A percentile compares a stretch with the other conserved stretches of the same genome.
These are phyloP conservation scores for Phengaris alcon DNA, from an alignment of 2,888 invertebrate species.

Conservation along the genomic window DNA sequence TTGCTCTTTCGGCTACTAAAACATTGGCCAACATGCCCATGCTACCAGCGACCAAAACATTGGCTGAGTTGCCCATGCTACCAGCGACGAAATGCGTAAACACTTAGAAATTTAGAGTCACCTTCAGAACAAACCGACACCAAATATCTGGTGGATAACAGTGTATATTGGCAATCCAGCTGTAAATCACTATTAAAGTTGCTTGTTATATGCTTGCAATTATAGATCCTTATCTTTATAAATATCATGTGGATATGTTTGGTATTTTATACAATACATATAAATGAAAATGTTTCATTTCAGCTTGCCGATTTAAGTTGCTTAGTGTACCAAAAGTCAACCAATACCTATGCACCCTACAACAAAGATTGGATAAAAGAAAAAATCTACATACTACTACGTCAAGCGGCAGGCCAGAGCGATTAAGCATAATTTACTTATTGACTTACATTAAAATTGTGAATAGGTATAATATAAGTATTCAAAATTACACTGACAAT, in stretches of 20 bases:
- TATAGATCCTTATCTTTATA: neutral
- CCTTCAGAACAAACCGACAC: too few relatives aligned
- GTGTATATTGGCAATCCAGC: too few relatives aligned
- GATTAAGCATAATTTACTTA: slow-evolving; percentile 46
- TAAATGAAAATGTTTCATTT: slow-evolving; percentile 39
- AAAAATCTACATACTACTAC: slow-evolving; percentile 95
- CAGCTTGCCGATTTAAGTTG: slow-evolving; percentile 95
- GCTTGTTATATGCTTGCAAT: too few relatives aligned
- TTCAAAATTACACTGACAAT: neutral
- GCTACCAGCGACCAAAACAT: too few relatives aligned
- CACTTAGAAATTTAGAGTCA: too few relatives aligned
- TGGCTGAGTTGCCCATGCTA: too few relatives aligned
- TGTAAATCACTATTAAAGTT: too few relatives aligned
- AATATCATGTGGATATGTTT: neutral
- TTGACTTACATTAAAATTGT: neutral
- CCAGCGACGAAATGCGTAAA: too few relatives aligned
- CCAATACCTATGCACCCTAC: slow-evolving; percentile 97
- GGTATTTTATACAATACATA: neutral
- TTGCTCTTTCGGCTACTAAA: too few relatives aligned
- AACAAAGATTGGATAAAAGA: slow-evolving; percentile 99
- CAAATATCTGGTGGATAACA: too few relatives aligned
- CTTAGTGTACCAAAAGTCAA: slow-evolving; percentile 96
- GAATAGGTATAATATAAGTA: slow-evolving; percentile 15
- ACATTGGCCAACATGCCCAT: too few relatives aligned
- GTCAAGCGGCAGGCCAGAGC: slow-evolving; percentile 90